Evolutionary conservation across 2,888 invertebrate species (phyloP).

Genomic region (Drosophila leonis): DNA sequence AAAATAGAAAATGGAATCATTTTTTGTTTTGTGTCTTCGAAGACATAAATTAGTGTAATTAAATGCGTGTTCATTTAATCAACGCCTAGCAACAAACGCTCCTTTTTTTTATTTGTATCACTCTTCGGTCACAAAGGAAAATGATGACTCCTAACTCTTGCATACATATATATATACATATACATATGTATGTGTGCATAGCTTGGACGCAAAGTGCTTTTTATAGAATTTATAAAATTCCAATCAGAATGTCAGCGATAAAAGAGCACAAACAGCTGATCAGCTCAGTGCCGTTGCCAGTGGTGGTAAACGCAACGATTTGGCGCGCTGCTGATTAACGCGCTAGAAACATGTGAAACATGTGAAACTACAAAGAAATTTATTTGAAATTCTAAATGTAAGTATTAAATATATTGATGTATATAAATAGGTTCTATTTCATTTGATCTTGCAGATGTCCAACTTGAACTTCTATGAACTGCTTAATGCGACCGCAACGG

Average conservation of each 20-base stretch:
- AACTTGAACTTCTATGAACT: constrained; percentile 83
- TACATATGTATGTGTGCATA: background rate
- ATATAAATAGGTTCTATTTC: constrained; percentile 32
- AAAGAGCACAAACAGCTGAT: constrained; percentile 57
- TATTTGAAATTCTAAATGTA: constrained; percentile 55
- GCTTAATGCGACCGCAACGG: constrained; percentile 71
- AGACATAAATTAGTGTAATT: constrained; percentile 14
- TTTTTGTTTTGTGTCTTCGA: constrained; percentile 15
- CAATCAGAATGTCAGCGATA: constrained; percentile 28
- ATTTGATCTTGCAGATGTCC: constrained; percentile 62
- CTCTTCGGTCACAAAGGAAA: constrained; percentile 48
- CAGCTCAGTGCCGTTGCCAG: constrained; percentile 25
- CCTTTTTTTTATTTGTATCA: constrained; percentile 37
- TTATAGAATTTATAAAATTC: constrained; percentile 22
- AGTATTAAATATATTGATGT: constrained; percentile 47
- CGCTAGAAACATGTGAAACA: constrained; percentile 7
- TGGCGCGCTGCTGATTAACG: constrained; percentile 2
- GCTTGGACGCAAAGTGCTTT: constrained; percentile 4
- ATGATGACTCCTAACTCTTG: background rate
- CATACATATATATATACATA: background rate
- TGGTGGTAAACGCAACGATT: constrained; percentile 44
- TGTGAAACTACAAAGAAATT: constrained; percentile 20
- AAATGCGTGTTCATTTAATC: constrained; percentile 28
- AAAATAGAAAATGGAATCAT: constrained; percentile 15
- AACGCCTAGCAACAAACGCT: constrained; percentile 44